A percentile compares a stretch with the other conserved stretches of the same genome.
phyloP scores from a whole-genome alignment of 1,140 invertebrate genomes.

The Homalodisca vitripennis region DNA sequence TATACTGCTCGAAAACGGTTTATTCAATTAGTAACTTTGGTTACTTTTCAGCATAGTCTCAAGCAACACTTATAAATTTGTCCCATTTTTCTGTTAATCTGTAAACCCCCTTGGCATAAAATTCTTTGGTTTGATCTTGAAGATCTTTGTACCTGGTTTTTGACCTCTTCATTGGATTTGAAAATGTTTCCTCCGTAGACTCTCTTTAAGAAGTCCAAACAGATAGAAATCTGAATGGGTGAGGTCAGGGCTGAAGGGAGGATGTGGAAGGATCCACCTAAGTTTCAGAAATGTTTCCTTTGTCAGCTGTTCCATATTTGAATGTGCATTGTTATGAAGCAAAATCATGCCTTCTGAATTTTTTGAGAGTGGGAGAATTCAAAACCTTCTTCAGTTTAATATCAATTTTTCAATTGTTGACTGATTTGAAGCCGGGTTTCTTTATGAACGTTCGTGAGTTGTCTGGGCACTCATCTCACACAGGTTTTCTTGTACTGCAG shows the following conservation, averaged over 20 bases:
- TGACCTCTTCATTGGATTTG: constrained; percentile 1
- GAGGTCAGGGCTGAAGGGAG: too few species aligned
- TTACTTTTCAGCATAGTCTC: not conserved
- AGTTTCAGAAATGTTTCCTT: not conserved
- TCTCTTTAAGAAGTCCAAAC: not conserved
- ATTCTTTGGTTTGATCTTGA: too few species aligned
- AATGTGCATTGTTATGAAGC: not conserved
- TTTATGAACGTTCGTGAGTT: too few species aligned
- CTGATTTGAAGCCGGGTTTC: too few species aligned
- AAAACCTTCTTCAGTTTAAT: not conserved
- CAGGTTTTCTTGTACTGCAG: too few species aligned
- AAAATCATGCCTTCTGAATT: not conserved
- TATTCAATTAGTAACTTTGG: not conserved
- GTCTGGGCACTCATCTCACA: too few species aligned
- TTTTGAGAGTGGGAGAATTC: not conserved
- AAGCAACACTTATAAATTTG: constrained; percentile 2
- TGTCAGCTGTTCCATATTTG: not conserved
- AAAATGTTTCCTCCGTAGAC: not conserved
- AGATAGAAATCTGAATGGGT: not conserved
- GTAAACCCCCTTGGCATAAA: constrained; percentile 8
- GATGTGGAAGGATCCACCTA: not conserved
- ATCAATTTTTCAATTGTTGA: too few species aligned
- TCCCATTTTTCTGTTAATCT: not conserved
- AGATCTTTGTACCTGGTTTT: not conserved
- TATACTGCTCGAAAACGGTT: not conserved